Base-by-base conservation (phyloP, 2,113 vertebrate species). In the Laticauda colubrina region DNA sequence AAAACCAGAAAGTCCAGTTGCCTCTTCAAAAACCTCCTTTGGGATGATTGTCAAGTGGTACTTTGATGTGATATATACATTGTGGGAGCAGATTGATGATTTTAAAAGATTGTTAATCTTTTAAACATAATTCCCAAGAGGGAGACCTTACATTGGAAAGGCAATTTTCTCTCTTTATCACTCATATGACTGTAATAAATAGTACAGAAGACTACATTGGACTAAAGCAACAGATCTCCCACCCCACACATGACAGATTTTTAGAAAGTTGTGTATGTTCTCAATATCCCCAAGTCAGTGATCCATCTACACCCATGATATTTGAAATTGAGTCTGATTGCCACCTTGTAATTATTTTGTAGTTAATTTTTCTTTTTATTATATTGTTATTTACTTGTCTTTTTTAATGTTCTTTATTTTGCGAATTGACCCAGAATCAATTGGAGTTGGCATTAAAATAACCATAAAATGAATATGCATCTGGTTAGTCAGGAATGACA, bases 141-240 rank as follows among this genome's bases (percentile, higher is more conserved):
- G 56, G 20, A 3, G 12, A 45, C 8, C n/a, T 55, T 89, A 87
- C 55, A 12, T 61, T 51, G 5, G 18, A 85, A 26, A 59, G 56
- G 18, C 43, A 89, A 12, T 85, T 45, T 20, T 34, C 39, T 85
- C 43, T 43, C 3, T 48, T 14, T 59, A 51, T 57, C 69, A 29
- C 15, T 91, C 39, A 2, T 93, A 92, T 91, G 14, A 87, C 87
- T 18, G 43, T 59, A 3, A 69, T 89, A 94, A 69, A 91, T 86
- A 51, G 20, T 85, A 23, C 14, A 88, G 14, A 53, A 93, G 21
- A 0, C 59, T 89, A 53, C 24, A 34, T 75, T 20, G 7, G 0
- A 15, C 81, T 45, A 51, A 1, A 92, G 86, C 88, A 88, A 20
- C 23, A 21, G 56, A 57, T 57, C 56, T 57, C 64, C 64, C n/a